Percentiles rank a stretch among this genome's conserved stretches.
Conservation (phyloP, 2,797 vertebrate genomes). For the Eupleurogrammus muticus region DNA sequence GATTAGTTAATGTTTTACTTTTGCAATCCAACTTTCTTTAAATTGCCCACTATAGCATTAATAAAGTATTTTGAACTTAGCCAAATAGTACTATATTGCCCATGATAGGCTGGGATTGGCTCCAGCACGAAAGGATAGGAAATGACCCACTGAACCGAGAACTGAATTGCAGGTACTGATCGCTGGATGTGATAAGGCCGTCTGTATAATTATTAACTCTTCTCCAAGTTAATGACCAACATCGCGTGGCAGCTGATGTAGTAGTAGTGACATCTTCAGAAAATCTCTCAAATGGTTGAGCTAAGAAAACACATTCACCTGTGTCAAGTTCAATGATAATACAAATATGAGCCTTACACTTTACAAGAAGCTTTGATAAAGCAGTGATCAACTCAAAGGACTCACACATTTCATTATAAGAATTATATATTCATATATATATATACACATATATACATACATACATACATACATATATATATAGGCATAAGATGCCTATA, state of each 20-base stretch:
- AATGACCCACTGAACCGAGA: too few relatives aligned
- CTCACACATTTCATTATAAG: conserved; percentile 4
- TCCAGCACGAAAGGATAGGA: too few relatives aligned
- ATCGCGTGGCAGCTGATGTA: neutral
- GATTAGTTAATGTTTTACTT: neutral
- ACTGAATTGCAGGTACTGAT: neutral
- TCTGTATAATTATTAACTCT: neutral
- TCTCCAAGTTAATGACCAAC: neutral
- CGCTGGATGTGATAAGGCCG: neutral
- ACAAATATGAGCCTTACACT: too few relatives aligned
- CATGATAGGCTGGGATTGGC: too few relatives aligned
- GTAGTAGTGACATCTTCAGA: neutral
- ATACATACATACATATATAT: too few relatives aligned
- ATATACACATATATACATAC: too few relatives aligned
- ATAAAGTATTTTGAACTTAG: neutral
- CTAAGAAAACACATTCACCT: neutral
- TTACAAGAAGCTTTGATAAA: too few relatives aligned
- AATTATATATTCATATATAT: too few relatives aligned
- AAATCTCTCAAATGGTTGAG: neutral
- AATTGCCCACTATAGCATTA: neutral
- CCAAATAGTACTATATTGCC: too few relatives aligned
- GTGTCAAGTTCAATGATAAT: conserved; percentile 6
- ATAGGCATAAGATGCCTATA: too few relatives aligned
- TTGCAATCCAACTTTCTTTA: neutral
- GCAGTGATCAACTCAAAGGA: neutral